Conservation (phyloP, 2,113 vertebrate species). For the Edolisoma coerulescens region DNA sequence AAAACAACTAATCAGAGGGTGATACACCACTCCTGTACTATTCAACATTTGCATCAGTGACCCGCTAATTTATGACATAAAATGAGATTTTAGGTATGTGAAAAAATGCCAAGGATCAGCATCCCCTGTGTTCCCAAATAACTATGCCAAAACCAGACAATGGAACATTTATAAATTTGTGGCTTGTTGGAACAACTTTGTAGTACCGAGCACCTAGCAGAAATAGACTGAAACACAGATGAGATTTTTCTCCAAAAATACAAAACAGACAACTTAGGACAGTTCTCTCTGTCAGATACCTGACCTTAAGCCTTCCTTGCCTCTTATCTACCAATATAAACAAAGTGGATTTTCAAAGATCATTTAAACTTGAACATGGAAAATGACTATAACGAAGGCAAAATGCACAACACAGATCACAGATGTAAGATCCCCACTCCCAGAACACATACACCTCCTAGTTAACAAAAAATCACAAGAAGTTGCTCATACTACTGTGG, state of each 20-base stretch:
- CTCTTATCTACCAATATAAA: neutral
- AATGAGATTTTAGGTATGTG: neutral
- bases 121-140: neutral
- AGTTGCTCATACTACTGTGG: rapidly evolving
- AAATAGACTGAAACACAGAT: neutral
- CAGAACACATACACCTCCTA: neutral
- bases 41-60: neutral
- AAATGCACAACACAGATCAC: neutral
- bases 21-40: neutral
- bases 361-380: neutral
- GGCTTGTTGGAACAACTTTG: neutral
- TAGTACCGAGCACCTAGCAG: neutral
- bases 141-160: neutral
- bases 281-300: neutral
- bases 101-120: neutral
- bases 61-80: neutral
- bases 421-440: neutral
- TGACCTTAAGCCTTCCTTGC: neutral
- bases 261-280: neutral
- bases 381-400: neutral
- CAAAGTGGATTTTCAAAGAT: neutral
- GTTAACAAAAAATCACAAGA: neutral
- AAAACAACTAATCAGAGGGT: neutral
- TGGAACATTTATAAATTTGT: neutral
- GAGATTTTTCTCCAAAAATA: neutral